phyloP scores from a whole-genome alignment of 2,797 vertebrate species.

The Sarcophilus harrisii region DNA sequence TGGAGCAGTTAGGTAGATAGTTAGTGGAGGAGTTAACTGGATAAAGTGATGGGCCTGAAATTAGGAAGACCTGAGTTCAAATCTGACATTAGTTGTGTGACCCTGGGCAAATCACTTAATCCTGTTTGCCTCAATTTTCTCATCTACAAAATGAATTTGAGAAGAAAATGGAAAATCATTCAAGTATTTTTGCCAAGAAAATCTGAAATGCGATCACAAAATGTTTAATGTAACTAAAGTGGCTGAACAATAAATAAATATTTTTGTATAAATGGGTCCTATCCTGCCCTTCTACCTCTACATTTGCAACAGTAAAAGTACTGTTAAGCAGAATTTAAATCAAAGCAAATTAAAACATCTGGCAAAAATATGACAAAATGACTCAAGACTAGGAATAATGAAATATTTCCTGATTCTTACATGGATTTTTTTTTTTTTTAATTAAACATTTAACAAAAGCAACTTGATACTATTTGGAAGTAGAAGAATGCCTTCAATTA shows the following conservation, averaged over 20 bases:
- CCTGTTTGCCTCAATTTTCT: background rate
- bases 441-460: conserved; percentile 7
- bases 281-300: background rate
- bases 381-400: conserved; percentile 9
- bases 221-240: background rate
- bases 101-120: background rate
- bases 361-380: background rate
- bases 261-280: background rate
- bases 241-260: background rate
- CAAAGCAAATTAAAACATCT: background rate
- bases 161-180: background rate
- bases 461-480: conserved; percentile 12
- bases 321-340: background rate
- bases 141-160: background rate
- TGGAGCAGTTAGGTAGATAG: background rate
- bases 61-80: background rate
- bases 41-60: background rate
- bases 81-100: background rate
- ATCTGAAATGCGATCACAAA: background rate
- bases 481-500: conserved; percentile 7
- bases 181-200: background rate
- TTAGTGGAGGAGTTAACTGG: no score
- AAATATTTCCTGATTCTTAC: background rate
- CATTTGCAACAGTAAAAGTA: background rate
- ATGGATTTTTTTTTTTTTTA: background rate